Percentiles rank a stretch among this genome's conserved stretches.
These are phyloP conservation scores for Anguilla marmorata DNA, from an alignment of 2,797 vertebrate genomes.

Conservation along the genomic window DNA sequence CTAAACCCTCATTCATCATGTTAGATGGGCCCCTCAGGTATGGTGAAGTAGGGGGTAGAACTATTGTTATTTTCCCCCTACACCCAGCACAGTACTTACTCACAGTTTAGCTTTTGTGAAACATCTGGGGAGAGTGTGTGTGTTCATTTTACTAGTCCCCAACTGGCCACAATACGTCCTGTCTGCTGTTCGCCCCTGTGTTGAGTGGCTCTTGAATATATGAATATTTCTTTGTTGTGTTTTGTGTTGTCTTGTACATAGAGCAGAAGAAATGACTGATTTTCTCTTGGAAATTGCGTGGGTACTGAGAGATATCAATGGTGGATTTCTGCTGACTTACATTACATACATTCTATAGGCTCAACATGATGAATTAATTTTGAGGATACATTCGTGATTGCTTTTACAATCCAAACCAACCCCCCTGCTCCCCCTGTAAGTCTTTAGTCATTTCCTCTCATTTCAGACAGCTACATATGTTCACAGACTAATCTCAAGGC, in stretches of 20 bases:
- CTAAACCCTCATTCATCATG: neutral
- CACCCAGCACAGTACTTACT: neutral
- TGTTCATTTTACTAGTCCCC: neutral
- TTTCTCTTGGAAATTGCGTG: neutral
- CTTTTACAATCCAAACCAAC: neutral
- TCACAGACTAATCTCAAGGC: neutral
- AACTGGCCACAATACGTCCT: neutral
- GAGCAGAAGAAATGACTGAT: neutral
- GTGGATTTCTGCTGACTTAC: neutral
- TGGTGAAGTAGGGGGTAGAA: neutral
- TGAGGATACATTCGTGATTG: neutral
- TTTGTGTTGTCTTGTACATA: neutral
- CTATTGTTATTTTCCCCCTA: neutral
- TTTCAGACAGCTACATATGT: neutral
- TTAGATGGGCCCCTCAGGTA: neutral
- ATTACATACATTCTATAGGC: neutral
- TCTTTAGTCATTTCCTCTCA: neutral
- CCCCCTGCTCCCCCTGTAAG: neutral
- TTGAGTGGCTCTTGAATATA: neutral
- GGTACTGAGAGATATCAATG: neutral
- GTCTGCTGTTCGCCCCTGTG: neutral
- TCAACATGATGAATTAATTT: neutral
- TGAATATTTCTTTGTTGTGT: neutral
- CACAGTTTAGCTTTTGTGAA: neutral
- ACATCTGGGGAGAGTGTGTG: neutral